Evolutionary conservation across 2,888 invertebrate genomes (phyloP), one percentile per base, ranked within the genome.

Genomic region (Pimpla rufipes): DNA sequence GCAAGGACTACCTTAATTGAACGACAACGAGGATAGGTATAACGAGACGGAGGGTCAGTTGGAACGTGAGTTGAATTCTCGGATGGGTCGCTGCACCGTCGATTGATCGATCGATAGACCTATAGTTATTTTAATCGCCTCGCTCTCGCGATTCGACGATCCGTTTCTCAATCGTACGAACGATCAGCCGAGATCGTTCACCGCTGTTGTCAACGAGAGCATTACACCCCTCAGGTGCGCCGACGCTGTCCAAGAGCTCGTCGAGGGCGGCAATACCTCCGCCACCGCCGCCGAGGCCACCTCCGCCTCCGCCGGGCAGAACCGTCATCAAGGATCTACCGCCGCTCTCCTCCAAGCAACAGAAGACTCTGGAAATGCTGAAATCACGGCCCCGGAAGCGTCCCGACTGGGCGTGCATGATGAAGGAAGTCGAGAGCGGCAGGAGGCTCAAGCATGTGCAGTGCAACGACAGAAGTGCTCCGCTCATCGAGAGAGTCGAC

Each of bases 381-480:
- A 96, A 95, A 91, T 94, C 96, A 87, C 94, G 97, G 87, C 97
- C 98, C 0, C 95, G 97, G 86, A 96, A 95, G 90, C 95, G 98
- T 87, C 98, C 98, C 0, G 98, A 98, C 92, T 98, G 98, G 98
- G 97, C 96, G 16, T 96, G 96, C 88, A 96, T 98, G 96, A 97
- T 98, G 96, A 97, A 98, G 93, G 98, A 98, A 93, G 97, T 98
- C n/a, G 97, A 98, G 91, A 94, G 95, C 85, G 97, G 97, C 67
- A 96, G 93, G 89, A 97, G 96, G 91, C 94, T 98, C 85, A 96
- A 96, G 90, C 96, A 98, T 90, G 97, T 98, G 66, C 95, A 96
- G 88, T 97, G 97, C 93, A 98, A 98, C 93, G 98, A 98, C 92
- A 95, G 97, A 93, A 93, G 93, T 79, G 92, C 93, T 40, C 93